Evolutionary conservation across 2,797 vertebrate species (phyloP), one percentile per base, ranked within the genome.

Genomic region (Urophycis tenuis): DNA sequence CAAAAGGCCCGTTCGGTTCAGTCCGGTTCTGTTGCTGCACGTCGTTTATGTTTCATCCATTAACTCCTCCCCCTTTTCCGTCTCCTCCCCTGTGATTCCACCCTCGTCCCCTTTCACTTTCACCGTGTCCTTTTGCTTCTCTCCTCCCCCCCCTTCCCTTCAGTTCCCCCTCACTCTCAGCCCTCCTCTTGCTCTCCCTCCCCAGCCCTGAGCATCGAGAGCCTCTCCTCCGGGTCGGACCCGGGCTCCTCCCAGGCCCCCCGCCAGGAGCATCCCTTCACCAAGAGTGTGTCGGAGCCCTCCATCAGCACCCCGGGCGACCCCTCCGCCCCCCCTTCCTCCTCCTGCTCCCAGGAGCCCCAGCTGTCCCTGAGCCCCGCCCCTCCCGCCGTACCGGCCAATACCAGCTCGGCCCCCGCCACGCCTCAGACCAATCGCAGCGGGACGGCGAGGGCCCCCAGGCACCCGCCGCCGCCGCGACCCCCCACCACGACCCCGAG

Each of bases 211-310:
- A 99, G 36, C 36, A 36, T 5, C 35, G n/a, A n/a, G n/a, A n/a
- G n/a, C n/a, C n/a, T n/a, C n/a, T n/a, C n/a, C n/a, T n/a, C n/a
- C n/a, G n/a, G n/a, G 1, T 11, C 8, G 36, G 36, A 14, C 12
- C 36, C 36, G n/a, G n/a, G 92, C 86, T 93, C 92, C 39, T 89
- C 92, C 85, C 95, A 89, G 81, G 85, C 74, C 30, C 88, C 30
- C 3, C 88, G 88, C 15, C 90, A 90, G 86, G 92, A 92, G 49
- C 92, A 88, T 34, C 60, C 83, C 0, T 95, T 98, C 85, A 94
- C 95, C 83, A 98, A 99, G 90, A 97, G 97, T 72, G 84, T 95
- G 70, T 98, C 97, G 0, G 96, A 98, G 87, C 97, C 97, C 14
- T 95, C 93, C 0, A 96, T 98, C 87, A 94, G 94, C 3, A 91